phyloP scores from a whole-genome alignment of 2,113 vertebrate species.

The Abramis brama region DNA sequence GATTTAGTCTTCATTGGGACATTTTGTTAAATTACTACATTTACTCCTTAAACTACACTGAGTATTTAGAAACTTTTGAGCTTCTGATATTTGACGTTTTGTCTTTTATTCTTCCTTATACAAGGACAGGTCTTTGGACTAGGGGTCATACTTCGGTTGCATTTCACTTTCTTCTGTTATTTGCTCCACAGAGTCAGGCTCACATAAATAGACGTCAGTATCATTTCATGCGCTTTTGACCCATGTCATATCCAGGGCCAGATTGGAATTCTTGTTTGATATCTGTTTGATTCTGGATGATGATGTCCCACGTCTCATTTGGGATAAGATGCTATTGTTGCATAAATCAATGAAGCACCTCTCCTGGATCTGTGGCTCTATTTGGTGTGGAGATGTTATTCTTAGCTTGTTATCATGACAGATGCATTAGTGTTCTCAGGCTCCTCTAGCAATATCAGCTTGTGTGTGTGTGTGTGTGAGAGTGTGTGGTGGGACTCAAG shows the following conservation, averaged over 20 bases:
- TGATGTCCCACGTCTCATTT: conserved; percentile 57
- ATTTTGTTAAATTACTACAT: neutral
- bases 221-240: conserved; percentile 17
- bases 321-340: conserved; percentile 81
- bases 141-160: conserved; percentile 21
- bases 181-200: neutral
- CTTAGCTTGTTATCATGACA: conserved; percentile 93
- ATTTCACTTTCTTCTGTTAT: conserved; percentile 14
- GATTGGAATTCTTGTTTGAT: neutral
- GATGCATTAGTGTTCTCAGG: conserved; percentile 87
- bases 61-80: neutral
- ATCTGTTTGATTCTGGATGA: conserved; percentile 13
- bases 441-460: conserved; percentile 83
- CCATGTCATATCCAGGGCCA: neutral
- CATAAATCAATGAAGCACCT: conserved; percentile 90
- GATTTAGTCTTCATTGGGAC: neutral
- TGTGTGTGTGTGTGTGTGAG: conserved; percentile 60
- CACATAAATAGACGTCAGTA: neutral
- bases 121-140: conserved; percentile 16
- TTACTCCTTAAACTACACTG: neutral
- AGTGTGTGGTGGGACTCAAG: conserved; percentile 6
- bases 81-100: neutral
- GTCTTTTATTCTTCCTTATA: neutral
- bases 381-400: conserved; percentile 92
- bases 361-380: conserved; percentile 85